Evolutionary conservation across 2,113 vertebrate genomes (phyloP).

Genomic region (Cyanistes caeruleus): DNA sequence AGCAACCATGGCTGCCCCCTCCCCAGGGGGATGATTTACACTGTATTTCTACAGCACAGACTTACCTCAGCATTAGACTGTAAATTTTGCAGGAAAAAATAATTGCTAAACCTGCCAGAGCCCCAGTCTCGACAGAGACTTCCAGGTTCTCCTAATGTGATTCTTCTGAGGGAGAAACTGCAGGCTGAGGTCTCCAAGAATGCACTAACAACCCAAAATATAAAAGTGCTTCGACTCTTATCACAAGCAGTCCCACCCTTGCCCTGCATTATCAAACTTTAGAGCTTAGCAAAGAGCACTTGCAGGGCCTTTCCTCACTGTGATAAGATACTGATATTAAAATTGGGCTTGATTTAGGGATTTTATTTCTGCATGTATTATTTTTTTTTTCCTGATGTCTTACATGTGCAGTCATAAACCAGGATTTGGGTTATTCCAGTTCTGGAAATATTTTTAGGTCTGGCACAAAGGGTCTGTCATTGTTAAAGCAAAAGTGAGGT

Average conservation of each 20-base stretch:
- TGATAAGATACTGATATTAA: not conserved
- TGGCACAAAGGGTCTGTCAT: not conserved
- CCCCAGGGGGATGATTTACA: not conserved
- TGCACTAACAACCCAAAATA: not conserved
- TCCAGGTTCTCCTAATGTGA: not conserved
- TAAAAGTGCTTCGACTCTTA: not conserved
- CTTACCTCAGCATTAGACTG: not conserved
- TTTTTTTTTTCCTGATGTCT: fast-evolving
- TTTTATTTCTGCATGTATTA: not conserved
- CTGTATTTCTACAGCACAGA: not conserved
- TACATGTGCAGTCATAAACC: not conserved
- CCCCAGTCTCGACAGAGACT: not conserved
- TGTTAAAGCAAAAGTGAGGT: not conserved
- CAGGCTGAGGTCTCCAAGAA: not conserved
- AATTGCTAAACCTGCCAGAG: not conserved
- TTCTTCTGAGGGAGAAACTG: not conserved
- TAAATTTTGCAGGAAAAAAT: not conserved
- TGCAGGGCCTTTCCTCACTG: not conserved
- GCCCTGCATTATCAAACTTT: not conserved
- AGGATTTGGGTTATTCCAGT: not conserved
- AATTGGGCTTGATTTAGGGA: not conserved
- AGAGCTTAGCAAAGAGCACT: not conserved
- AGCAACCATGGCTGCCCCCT: not conserved
- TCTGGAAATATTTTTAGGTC: not conserved
- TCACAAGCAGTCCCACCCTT: not conserved